Evolutionary conservation across 2,888 invertebrate genomes (phyloP).

Genomic region (Cheilosia variabilis): DNA sequence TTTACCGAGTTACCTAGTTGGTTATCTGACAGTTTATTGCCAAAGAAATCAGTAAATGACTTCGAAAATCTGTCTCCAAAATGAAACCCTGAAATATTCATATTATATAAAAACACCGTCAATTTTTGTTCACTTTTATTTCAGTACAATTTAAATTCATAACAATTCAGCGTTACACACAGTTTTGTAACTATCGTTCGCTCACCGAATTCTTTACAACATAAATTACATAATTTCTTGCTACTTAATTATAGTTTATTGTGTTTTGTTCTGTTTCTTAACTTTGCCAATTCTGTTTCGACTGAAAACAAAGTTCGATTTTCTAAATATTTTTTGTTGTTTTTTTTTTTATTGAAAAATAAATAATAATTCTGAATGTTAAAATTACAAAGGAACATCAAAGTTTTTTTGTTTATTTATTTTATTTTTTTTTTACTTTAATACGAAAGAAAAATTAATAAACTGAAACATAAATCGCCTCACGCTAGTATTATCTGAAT

Average conservation of each 20-base stretch:
- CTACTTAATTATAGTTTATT: conserved; percentile 31
- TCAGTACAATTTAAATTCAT: conserved; percentile 63
- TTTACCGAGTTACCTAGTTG: too few species aligned
- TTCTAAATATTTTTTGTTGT: conserved; percentile 15
- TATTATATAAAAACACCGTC: neutral
- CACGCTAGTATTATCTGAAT: conserved; percentile 4
- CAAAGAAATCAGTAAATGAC: too few species aligned
- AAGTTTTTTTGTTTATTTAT: conserved; percentile 40
- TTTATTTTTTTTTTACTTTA: conserved; percentile 12
- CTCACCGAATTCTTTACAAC: conserved; percentile 55
- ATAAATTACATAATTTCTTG: conserved; percentile 44
- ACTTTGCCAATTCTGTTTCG: neutral
- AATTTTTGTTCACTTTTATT: conserved; percentile 55
- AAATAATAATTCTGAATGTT: conserved; percentile 58
- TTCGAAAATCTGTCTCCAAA: too few species aligned
- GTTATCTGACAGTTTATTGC: too few species aligned
- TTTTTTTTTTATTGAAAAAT: conserved; percentile 40
- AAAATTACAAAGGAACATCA: conserved; percentile 71
- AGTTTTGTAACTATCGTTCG: conserved; percentile 50
- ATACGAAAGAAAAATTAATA: conserved; percentile 7
- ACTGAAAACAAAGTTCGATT: conserved; percentile 43
- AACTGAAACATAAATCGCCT: conserved; percentile 13
- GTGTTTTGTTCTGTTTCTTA: conserved; percentile 11
- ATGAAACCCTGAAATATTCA: neutral
- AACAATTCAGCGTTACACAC: conserved; percentile 65